Base-by-base conservation (phyloP, 2,113 vertebrate genomes). In the Ophiodon elongatus region DNA sequence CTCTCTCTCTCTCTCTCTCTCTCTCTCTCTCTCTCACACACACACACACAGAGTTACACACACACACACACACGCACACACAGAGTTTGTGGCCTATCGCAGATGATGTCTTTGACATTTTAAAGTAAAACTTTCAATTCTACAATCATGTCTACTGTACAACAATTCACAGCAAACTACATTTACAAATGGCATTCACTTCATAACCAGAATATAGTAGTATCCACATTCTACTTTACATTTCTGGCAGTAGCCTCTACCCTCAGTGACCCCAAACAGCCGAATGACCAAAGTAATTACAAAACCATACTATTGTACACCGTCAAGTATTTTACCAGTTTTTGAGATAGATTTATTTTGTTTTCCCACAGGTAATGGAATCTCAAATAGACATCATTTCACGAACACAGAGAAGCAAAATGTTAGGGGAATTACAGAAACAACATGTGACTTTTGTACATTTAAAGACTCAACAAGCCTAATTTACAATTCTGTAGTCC, bases 61-160 rank as follows among this genome's bases (percentile, higher is more conserved):
- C 60, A 39, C 65, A 47, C 39, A 23, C 76, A 33, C 71, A 65
- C 52, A 25, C 63, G 60, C 67, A 29, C 76, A 47, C 45, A 80
- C 27, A 78, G 39, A 72, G 41, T 54, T 70, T 67, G 25, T 64
- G 57, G 56, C 57, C 54, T 54, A 57, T 67, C 78, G 69, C 23
- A 74, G 77, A 71, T 79, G 41, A 84, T 80, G 52, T 65, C 57
- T 80, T 83, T 92, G 91, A 80, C 79, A 91, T 89, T 90, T 90
- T 70, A 72, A 78, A 72, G 50, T n/a, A 66, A 27, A 69, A 31
- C 47, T 79, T 73, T 73, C 69, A 56, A 50, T 21, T 62, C 21
- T 76, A 33, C 47, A 14, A 17, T 84, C 39, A 78, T 86, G 62
- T 81, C 64, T 45, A 23, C 43, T 60, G 27, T 79, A 85, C 41